Conservation (phyloP, 2,888 invertebrate species). For the Hirtodrosophila trivittata region DNA sequence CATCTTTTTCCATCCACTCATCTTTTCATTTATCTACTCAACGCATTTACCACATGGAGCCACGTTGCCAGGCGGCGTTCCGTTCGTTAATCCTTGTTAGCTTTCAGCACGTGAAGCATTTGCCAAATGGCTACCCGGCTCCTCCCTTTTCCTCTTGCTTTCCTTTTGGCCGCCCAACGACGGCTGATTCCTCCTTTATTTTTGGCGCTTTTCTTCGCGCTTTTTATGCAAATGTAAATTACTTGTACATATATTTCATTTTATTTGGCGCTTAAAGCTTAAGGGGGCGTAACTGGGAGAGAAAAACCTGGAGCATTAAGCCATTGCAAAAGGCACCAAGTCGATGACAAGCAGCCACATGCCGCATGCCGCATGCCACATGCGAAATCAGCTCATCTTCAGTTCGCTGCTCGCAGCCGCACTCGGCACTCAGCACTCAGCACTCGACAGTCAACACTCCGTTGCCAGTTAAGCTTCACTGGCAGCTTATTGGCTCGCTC, state of each 20-base stretch:
- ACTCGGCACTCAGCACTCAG: background rate
- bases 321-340: constrained; percentile 26
- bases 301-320: constrained; percentile 21
- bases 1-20: constrained; percentile 7
- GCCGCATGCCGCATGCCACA: constrained; percentile 32
- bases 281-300: constrained; percentile 13
- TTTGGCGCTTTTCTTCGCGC: constrained; percentile 43
- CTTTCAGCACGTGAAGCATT: constrained; percentile 53
- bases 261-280: constrained; percentile 39
- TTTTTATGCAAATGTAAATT: constrained; percentile 65
- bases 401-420: constrained; percentile 11
- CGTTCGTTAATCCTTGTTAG: constrained; percentile 60
- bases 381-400: constrained; percentile 26
- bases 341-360: constrained; percentile 38
- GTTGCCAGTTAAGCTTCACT: constrained; percentile 25
- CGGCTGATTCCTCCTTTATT: constrained; percentile 8
- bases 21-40: constrained; percentile 18
- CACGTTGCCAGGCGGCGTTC: constrained; percentile 17
- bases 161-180: background rate
- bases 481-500: constrained; percentile 38
- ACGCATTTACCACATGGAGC: constrained; percentile 29
- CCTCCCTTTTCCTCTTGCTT: background rate
- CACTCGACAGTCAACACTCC: constrained; percentile 4
- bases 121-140: constrained; percentile 38
- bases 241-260: constrained; percentile 50